Percentiles rank a stretch among this genome's conserved stretches.
Conservation (phyloP, 2,888 invertebrate genomes). For the Luperina nickerlii region DNA sequence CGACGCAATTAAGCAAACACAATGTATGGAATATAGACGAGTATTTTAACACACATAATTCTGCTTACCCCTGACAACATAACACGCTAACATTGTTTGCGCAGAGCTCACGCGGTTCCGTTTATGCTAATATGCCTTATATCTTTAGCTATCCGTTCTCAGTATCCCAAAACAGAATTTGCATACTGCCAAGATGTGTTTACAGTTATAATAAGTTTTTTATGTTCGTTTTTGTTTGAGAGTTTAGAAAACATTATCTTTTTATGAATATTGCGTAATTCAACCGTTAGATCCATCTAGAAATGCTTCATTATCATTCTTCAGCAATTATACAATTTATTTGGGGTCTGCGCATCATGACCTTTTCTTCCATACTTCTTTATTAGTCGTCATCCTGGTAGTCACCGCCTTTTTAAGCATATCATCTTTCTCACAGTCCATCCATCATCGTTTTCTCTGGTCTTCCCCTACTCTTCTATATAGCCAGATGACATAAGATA, state of each 20-base stretch:
- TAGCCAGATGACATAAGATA: no score
- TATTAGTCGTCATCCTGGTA: neutral
- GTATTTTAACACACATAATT: slow-evolving; percentile 50
- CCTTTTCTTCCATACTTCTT: neutral
- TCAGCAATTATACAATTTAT: neutral
- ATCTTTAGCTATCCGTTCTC: slow-evolving; percentile 57
- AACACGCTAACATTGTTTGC: slow-evolving; percentile 59
- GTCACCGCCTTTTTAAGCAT: neutral
- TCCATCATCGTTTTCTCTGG: neutral
- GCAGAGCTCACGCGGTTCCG: slow-evolving; percentile 55
- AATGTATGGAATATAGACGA: slow-evolving; percentile 50
- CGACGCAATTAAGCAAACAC: slow-evolving; percentile 30
- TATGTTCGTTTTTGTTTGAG: slow-evolving; percentile 21
- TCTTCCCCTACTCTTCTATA: neutral
- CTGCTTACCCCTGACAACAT: slow-evolving; percentile 41
- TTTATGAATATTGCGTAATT: neutral
- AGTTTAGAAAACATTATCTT: neutral
- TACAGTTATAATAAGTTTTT: slow-evolving; percentile 47
- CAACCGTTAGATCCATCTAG: no score
- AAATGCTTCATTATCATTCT: neutral
- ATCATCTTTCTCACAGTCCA: neutral
- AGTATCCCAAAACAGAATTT: slow-evolving; percentile 57
- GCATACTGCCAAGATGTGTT: slow-evolving; percentile 59
- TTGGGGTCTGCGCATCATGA: neutral
- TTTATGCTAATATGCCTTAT: slow-evolving; percentile 62